Evolutionary conservation across 2,113 vertebrate species (phyloP), one percentile per base, ranked within the genome.

Genomic region (Dasyurus viverrinus): DNA sequence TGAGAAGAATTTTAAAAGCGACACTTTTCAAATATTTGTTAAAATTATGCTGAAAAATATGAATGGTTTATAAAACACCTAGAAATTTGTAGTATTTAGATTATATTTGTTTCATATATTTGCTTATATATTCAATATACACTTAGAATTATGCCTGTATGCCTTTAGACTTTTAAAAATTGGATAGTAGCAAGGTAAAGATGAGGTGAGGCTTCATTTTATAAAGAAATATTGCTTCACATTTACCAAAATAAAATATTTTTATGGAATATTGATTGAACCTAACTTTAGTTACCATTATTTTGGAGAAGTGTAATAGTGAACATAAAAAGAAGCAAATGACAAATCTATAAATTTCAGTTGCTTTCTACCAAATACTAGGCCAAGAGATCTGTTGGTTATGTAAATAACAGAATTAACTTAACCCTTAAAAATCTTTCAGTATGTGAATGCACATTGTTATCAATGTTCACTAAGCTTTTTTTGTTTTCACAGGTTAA

Each of bases 401-500:
- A 89, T 90, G 11, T 42, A 94, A 95, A 96, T n/a, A 94, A 14
- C 24, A 95, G 92, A 54, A 93, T 76, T 12, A 48, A 23, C 19
- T 60, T 53, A 57, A 92, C 95, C 90, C 95, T 54, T 96, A 91
- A 8, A 53, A 93, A 90, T 90, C 95, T 54, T 76, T 76, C 53
- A 93, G 47, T 54, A 60, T 97, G 46, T 36, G 24, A 89, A 89
- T 95, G 48, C 97, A 91, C 8, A 91, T 53, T 42, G 16, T 96
- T 96, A 55, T 92, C 95, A 97, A 98, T 97, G 97, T 92, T 98
- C 96, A 98, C 97, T 96, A 54, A 50, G 76, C 42, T 89, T 30
- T 98, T 96, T 96, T 97, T 98, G 57, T 93, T 98, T 98, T 97
- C 84, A 91, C 98, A 99, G 99, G 98, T 98, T 84, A 96, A 96